Evolutionary conservation across 2,797 vertebrate species (phyloP).

Genomic region (Rhincodon typus): DNA sequence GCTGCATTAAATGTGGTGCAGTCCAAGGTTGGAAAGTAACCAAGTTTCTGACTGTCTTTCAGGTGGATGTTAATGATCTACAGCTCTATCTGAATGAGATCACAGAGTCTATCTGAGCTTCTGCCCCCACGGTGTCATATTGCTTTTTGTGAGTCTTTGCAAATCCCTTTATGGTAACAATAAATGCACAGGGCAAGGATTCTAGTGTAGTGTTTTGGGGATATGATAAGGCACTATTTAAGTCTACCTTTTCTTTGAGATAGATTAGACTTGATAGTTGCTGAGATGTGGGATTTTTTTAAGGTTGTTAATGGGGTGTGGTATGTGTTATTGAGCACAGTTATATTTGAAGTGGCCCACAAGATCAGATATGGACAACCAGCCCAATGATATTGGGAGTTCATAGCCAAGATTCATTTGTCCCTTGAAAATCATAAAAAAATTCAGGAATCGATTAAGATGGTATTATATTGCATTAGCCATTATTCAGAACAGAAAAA

Average conservation of each 20-base stretch:
- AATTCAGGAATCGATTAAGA: background rate
- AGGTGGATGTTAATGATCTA: background rate
- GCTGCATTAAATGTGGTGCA: background rate
- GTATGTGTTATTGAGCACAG: background rate
- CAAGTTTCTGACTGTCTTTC: background rate
- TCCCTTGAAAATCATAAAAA: no score
- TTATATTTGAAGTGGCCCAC: background rate
- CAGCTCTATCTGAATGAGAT: background rate
- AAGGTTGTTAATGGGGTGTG: background rate
- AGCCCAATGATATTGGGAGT: background rate
- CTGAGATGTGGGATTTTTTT: background rate
- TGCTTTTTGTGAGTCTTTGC: background rate
- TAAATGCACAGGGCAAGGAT: background rate
- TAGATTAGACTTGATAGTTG: background rate
- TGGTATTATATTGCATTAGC: background rate
- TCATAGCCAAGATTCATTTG: no score
- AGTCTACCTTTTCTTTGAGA: background rate
- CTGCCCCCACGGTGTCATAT: background rate
- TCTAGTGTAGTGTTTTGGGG: background rate
- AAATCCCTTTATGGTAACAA: background rate
- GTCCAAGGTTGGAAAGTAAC: background rate
- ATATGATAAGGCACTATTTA: background rate
- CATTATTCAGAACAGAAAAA: background rate
- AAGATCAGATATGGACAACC: background rate
- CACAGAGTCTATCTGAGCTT: background rate